Conservation (phyloP, 2,888 invertebrate species). For the Mystacides longicornis region DNA sequence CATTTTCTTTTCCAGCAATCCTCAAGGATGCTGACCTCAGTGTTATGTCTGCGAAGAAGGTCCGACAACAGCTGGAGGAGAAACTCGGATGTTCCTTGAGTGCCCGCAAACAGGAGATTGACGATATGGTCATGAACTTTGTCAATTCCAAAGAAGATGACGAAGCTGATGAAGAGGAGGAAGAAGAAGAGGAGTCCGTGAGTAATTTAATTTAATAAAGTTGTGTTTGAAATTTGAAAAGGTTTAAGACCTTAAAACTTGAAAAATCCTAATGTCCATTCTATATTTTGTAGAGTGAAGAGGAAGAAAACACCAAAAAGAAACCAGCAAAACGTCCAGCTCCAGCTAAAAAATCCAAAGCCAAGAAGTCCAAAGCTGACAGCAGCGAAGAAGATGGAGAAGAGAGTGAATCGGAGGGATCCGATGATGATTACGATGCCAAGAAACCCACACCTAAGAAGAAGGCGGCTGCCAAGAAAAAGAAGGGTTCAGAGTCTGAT, state of each 20-base stretch:
- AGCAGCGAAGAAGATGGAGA: slow-evolving; percentile 40
- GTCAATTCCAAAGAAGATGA: slow-evolving; percentile 42
- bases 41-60: slow-evolving; percentile 81
- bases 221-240: too few species aligned
- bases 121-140: slow-evolving; percentile 78
- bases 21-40: slow-evolving; percentile 80
- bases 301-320: slow-evolving; percentile 33
- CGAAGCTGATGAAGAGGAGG: slow-evolving; percentile 42
- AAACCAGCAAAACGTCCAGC: slow-evolving; percentile 40
- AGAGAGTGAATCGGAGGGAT: slow-evolving; percentile 43
- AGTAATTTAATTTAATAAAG: too few species aligned
- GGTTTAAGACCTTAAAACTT: too few species aligned
- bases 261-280: too few species aligned
- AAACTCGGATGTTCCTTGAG: slow-evolving; percentile 69
- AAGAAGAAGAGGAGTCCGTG: slow-evolving; percentile 39
- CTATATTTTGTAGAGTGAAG: too few species aligned
- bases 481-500: slow-evolving; percentile 55
- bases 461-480: slow-evolving; percentile 43
- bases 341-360: slow-evolving; percentile 30
- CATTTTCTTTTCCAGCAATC: slow-evolving; percentile 55
- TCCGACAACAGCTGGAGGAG: slow-evolving; percentile 77
- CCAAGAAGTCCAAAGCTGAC: slow-evolving; percentile 45
- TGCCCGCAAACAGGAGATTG: slow-evolving; percentile 78
- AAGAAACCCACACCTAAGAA: slow-evolving; percentile 50
- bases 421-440: slow-evolving; percentile 46